Evolutionary conservation across 2,113 vertebrate genomes (phyloP), one percentile per base, ranked within the genome.

Genomic region (Rhabdomys dilectus): DNA sequence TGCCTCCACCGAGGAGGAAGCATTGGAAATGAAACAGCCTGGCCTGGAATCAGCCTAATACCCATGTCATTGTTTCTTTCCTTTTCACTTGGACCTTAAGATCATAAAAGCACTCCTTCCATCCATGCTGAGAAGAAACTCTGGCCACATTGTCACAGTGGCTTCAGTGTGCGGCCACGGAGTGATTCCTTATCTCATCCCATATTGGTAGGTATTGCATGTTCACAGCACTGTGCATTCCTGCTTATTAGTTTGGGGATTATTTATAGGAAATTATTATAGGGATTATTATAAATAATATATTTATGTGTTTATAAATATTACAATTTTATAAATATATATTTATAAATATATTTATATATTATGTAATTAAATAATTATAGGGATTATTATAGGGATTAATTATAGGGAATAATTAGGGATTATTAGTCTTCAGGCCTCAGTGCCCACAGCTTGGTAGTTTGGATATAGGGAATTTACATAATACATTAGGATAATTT

Each of bases 81-180:
- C 70, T 88, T 89, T 70, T 70, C 78, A 21, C 82, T 31, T 51
- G 76, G 58, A 78, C 31, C 90, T 73, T 62, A 94, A 98, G 98
- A 98, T 96, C 51, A 93, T 89, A 60, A 98, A 98, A 96, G 97
- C 98, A 24, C 94, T 98, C 95, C 97, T 98, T 81, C 97, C 98
- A 31, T 88, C 97, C 0, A 98, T 98, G 98, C 95, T 98, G 64
- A 96, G 93, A 70, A 97, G 91, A 91, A 98, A 98, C 45, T 87
- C 94, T 5, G 97, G 98, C 56, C 98, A 98, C 80, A 97, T 98
- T 8, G 97, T 98, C 94, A 98, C 97, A 0, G 97, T 98, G 88
- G 98, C 98, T 80, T 98, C 98, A 21, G 19, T 96, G 36, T 96
- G 92, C 4, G 97, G 98, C 45, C 96, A 97, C 0, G 16, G 60